A percentile compares a stretch with the other conserved stretches of the same genome.
Conservation (phyloP, 2,797 vertebrate species). For the Lutjanus argentimaculatus region DNA sequence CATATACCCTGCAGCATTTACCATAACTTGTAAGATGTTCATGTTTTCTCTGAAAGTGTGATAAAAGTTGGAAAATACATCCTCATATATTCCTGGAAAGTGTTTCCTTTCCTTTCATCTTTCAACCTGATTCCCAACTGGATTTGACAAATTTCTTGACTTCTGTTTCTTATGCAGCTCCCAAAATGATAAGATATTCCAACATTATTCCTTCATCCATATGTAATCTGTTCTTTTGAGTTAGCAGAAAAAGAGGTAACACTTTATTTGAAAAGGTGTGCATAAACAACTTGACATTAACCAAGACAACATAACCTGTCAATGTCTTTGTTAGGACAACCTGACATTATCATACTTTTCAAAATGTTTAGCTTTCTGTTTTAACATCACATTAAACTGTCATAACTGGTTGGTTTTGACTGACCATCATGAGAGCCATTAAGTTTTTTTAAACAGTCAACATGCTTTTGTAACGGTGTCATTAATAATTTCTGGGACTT, state of each 20-base stretch:
- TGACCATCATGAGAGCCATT: too few species aligned
- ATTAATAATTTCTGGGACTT: too few species aligned
- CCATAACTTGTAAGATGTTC: slow-evolving; percentile 1
- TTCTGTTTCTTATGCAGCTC: not conserved
- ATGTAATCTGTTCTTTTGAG: not conserved
- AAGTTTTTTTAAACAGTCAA: too few species aligned
- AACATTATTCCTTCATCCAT: not conserved
- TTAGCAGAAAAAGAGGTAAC: not conserved
- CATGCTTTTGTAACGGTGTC: too few species aligned
- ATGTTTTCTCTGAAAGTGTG: not conserved
- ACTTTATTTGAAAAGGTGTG: too few species aligned
- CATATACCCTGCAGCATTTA: not conserved
- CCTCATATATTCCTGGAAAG: not conserved
- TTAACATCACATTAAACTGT: too few species aligned
- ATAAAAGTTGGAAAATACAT: slow-evolving; percentile 5
- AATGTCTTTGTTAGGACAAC: too few species aligned
- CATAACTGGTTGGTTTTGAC: too few species aligned
- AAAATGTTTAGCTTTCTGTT: too few species aligned
- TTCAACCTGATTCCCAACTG: not conserved
- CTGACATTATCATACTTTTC: too few species aligned
- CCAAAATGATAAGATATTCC: not conserved
- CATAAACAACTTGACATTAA: too few species aligned
- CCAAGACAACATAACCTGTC: too few species aligned
- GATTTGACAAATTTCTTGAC: not conserved
- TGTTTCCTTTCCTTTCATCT: not conserved